Conservation (phyloP, 2,888 invertebrate species). For the Kryphioiulus occultus region DNA sequence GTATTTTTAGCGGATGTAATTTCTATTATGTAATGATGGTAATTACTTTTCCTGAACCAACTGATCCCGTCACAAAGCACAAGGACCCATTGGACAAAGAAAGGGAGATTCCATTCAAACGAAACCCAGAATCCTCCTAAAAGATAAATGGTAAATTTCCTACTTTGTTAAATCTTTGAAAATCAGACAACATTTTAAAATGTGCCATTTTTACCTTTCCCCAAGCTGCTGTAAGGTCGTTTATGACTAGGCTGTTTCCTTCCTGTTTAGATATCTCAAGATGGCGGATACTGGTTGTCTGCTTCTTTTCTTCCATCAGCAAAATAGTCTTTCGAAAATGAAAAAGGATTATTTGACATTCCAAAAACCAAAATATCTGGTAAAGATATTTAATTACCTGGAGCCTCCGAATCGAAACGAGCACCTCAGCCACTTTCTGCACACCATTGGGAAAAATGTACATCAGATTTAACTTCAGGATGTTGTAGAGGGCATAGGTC, state of each 20-base stretch:
- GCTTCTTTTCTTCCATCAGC: slow-evolving; percentile 45
- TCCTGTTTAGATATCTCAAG: background rate
- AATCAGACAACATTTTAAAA: background rate
- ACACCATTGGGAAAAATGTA: slow-evolving; percentile 46
- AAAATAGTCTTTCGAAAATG: slow-evolving; percentile 27
- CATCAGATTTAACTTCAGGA: slow-evolving; percentile 38
- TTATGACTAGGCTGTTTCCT: background rate
- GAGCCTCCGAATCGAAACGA: slow-evolving; percentile 31
- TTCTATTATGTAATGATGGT: too few species aligned
- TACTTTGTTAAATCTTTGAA: background rate
- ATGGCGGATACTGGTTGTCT: slow-evolving; percentile 7
- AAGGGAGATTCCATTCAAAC: background rate
- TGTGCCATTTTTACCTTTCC: background rate
- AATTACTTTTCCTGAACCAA: slow-evolving; percentile 51
- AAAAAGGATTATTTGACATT: background rate
- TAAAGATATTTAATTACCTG: slow-evolving; percentile 33
- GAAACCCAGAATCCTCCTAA: background rate
- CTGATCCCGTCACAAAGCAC: slow-evolving; percentile 45
- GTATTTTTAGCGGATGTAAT: too few species aligned
- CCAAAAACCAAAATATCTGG: background rate
- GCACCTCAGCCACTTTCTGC: slow-evolving; percentile 42
- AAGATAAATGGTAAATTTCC: background rate
- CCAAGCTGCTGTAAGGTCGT: slow-evolving; percentile 35
- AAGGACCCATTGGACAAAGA: background rate
- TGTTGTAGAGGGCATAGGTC: slow-evolving; percentile 39